These are phyloP conservation scores for Thymallus thymallus DNA, from an alignment of 2,113 vertebrate species.

Conservation along the genomic window DNA sequence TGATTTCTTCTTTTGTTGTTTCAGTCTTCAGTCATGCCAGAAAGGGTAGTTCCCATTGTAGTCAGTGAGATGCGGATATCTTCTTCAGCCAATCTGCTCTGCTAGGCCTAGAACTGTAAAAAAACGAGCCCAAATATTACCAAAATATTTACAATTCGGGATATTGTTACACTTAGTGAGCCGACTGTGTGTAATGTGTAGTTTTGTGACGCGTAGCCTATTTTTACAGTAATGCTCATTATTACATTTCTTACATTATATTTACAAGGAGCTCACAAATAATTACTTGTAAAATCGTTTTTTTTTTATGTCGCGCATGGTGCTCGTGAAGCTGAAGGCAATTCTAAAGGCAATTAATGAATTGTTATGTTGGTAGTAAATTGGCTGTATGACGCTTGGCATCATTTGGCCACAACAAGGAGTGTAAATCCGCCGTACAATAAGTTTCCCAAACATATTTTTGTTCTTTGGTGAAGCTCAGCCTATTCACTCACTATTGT, in stretches of 20 bases:
- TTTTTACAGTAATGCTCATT: background rate
- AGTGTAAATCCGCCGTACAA: background rate
- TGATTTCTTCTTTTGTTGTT: conserved; percentile 12
- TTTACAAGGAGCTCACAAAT: background rate
- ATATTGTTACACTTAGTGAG: too few relatives aligned
- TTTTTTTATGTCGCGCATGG: background rate
- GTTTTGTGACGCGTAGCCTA: background rate
- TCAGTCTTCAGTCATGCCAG: conserved; percentile 3
- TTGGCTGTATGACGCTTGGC: background rate
- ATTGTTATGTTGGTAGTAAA: background rate
- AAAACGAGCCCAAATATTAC: background rate
- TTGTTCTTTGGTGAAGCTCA: background rate
- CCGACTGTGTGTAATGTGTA: background rate
- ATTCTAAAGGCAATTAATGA: background rate
- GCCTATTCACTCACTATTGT: background rate
- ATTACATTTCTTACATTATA: background rate
- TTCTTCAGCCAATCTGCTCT: conserved; percentile 27
- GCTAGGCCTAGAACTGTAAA: conserved; percentile 28
- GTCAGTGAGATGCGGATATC: conserved; percentile 33
- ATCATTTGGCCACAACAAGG: background rate
- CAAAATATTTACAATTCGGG: background rate
- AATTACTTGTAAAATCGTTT: background rate
- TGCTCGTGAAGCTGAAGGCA: background rate
- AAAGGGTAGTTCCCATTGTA: conserved; percentile 35
- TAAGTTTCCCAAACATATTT: conserved; percentile 1